These are phyloP conservation scores for Eupristina koningsbergeri DNA, from an alignment of 1,140 invertebrate genomes.

Conservation along the genomic window DNA sequence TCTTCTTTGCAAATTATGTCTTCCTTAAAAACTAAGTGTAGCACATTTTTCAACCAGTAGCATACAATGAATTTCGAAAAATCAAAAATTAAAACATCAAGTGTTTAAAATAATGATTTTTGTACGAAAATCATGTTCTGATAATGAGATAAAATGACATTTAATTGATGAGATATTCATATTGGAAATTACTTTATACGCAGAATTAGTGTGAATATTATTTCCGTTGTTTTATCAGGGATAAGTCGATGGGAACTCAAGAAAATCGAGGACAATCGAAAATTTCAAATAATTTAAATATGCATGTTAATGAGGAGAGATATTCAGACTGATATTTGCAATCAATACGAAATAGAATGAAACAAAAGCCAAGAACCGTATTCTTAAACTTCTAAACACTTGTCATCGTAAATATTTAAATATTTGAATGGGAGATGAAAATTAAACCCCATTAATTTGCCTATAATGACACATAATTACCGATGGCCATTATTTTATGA, in stretches of 20 bases:
- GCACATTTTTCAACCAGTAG: no score
- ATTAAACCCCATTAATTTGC: slow-evolving; percentile 2
- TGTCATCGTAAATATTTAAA: slow-evolving; percentile 18
- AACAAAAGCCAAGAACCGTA: background rate
- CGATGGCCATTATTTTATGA: background rate
- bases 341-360: slow-evolving; percentile 33
- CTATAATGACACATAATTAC: slow-evolving; percentile 21
- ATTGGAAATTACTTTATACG: slow-evolving; percentile 15
- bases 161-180: slow-evolving; percentile 3
- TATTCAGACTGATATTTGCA: slow-evolving; percentile 11
- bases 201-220: slow-evolving; percentile 33
- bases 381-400: slow-evolving; percentile 7
- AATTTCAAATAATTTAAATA: slow-evolving; percentile 32
- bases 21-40: no score
- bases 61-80: no score
- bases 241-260: slow-evolving; percentile 18
- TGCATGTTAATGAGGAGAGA: slow-evolving; percentile 26
- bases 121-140: background rate
- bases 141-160: background rate
- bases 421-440: background rate
- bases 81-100: no score
- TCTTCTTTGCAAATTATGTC: background rate
- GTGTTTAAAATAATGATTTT: no score
- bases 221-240: slow-evolving; percentile 13
- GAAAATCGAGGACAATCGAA: background rate